Conservation (phyloP, 2,113 vertebrate species). For the Coregonus clupeaformis region DNA sequence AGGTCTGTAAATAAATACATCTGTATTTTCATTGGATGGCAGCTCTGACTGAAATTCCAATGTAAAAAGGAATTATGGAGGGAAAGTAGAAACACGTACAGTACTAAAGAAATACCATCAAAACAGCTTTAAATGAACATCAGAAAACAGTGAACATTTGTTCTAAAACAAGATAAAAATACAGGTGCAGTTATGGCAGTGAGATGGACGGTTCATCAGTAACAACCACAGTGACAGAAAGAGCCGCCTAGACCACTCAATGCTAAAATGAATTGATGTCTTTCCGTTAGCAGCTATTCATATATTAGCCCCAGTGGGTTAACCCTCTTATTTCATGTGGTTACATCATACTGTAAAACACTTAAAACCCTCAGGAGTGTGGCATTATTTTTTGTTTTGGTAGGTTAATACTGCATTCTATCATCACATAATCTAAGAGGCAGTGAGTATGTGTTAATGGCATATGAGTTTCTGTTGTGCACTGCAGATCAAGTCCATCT, state of each 20-base stretch:
- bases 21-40: conserved; percentile 12
- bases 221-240: conserved; percentile 44
- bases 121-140: conserved; percentile 2
- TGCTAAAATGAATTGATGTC: background rate
- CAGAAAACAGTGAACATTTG: background rate
- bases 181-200: background rate
- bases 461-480: background rate
- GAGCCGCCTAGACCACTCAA: conserved; percentile 19
- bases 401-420: background rate
- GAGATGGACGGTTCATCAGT: conserved; percentile 38
- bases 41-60: background rate
- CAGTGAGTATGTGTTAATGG: background rate
- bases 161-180: background rate
- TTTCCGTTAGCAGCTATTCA: conserved; percentile 23
- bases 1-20: conserved; percentile 36
- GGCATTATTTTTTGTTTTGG: background rate
- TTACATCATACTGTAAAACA: background rate
- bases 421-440: background rate
- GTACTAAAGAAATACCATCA: conserved; percentile 30
- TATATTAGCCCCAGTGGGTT: conserved; percentile 7
- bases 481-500: background rate
- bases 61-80: background rate
- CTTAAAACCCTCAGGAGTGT: conserved; percentile 7
- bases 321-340: no score
- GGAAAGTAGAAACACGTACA: conserved; percentile 23